These are phyloP conservation scores for Drosophila planitibia DNA, from an alignment of 2,888 invertebrate genomes.

Conservation along the genomic window DNA sequence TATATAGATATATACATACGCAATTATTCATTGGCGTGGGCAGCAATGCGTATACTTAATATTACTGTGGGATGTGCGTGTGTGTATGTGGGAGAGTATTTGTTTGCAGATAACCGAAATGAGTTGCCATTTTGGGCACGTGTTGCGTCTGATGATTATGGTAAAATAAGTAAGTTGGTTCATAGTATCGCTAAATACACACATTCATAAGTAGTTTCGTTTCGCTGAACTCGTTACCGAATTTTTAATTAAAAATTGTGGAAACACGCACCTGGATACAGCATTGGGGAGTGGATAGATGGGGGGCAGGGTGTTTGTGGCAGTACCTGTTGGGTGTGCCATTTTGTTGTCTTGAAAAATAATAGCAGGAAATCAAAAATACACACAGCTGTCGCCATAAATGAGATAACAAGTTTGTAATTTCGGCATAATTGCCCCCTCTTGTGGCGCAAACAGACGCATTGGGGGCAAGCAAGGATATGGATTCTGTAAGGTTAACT, in stretches of 20 bases:
- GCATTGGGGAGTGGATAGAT: no score
- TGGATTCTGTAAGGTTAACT: constrained; percentile 21
- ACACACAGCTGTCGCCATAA: constrained; percentile 71
- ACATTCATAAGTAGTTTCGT: constrained; percentile 28
- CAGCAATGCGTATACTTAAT: constrained; percentile 21
- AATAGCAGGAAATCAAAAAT: constrained; percentile 74
- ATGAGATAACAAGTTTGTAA: constrained; percentile 79
- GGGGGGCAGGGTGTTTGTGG: background rate
- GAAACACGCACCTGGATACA: constrained; percentile 40
- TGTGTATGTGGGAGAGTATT: background rate
- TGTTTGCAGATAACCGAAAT: constrained; percentile 1
- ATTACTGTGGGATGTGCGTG: background rate
- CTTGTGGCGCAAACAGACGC: background rate
- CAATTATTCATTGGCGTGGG: background rate
- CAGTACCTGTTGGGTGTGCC: background rate
- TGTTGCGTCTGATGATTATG: constrained; percentile 30
- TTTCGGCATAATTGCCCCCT: constrained; percentile 70
- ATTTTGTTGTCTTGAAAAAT: constrained; percentile 22
- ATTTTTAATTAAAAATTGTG: constrained; percentile 55
- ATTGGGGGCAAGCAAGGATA: background rate
- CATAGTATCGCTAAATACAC: background rate
- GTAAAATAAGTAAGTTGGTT: constrained; percentile 27
- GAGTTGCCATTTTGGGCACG: constrained; percentile 31
- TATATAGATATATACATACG: background rate
- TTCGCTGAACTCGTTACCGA: constrained; percentile 13